Base-by-base conservation (phyloP, 2,113 vertebrate genomes). In the Platysteira castanea region DNA sequence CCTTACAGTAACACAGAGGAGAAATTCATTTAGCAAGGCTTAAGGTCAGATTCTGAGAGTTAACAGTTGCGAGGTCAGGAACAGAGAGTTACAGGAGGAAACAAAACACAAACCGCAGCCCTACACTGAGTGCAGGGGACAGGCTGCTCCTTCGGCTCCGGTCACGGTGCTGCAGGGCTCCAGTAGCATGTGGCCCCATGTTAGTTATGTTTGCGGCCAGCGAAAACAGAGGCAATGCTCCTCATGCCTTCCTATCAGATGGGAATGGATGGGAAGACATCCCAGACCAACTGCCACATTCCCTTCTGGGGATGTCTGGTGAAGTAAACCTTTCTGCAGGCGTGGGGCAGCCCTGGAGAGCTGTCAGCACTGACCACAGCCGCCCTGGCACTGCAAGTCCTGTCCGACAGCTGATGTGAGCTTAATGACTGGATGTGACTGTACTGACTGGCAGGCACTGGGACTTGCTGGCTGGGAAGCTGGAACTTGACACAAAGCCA, bases 141-240 rank as follows among this genome's bases (percentile, higher is more conserved):
- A 10, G 60, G 82, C 56, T 67, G 64, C 42, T 83, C 8, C 52
- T 57, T 13, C 3, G 2, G 65, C 83, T 10, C 42, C 0, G 6
- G 2, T 10, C 16, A 4, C 0, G 1, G 30, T 7, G n/a, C 75
- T 52, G 2, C 33, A 8, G 50, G 44, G 67, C 56, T 83, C 41
- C 28, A 0, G 7, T 3, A 5, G 13, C 7, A 4, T 2, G 27
- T 0, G 2, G 54, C 54, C 13, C 22, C 11, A 0, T 1, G 4
- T 3, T 24, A 18, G 10, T 20, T 5, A 2, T 1, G 0, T 11
- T 16, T 3, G 3, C 33, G 64, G 70, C 54, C n/a, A 8, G 37
- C 0, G 27, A 3, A 27, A 63, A 15, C 10, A 27, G 28, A 27
- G 71, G 31, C 27, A 9, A 3, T 4, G 59, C 41, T 73, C 15